Evolutionary conservation across 2,888 invertebrate species (phyloP).

Genomic region (Andrena camellia): DNA sequence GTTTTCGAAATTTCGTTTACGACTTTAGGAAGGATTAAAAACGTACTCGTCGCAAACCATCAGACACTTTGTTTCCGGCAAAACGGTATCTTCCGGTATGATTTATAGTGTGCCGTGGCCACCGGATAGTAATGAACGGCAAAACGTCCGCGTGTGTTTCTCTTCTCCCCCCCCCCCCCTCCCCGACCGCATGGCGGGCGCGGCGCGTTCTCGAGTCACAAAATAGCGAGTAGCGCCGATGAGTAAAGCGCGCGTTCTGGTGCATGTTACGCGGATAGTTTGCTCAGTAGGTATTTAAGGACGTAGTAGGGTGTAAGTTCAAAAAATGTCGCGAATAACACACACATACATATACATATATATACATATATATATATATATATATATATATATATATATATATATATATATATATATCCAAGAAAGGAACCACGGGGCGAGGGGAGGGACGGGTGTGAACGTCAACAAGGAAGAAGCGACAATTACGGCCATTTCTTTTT

Average conservation of each 20-base stretch:
- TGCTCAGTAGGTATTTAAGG: conserved; percentile 77
- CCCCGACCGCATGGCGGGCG: neutral
- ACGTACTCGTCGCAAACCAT: neutral
- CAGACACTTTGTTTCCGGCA: too few relatives aligned
- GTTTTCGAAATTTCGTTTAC: neutral
- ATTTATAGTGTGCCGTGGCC: neutral
- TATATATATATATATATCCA: too few relatives aligned
- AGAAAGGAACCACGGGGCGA: conserved; percentile 44
- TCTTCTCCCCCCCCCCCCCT: conserved; percentile 12
- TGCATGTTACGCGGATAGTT: conserved; percentile 70
- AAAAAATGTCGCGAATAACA: conserved; percentile 28
- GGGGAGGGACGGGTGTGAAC: neutral
- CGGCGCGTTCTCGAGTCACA: conserved; percentile 8
- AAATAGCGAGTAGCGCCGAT: neutral
- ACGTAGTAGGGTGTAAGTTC: conserved; percentile 62
- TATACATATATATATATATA: too few relatives aligned
- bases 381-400: too few relatives aligned
- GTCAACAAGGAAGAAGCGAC: conserved; percentile 40
- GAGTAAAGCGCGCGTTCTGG: conserved; percentile 45
- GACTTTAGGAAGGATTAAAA: neutral
- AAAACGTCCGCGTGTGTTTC: conserved; percentile 15
- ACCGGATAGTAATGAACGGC: neutral
- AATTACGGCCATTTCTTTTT: conserved; percentile 60
- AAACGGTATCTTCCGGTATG: neutral
- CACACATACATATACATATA: too few relatives aligned